phyloP scores from a whole-genome alignment of 2,888 invertebrate species.

The Bruchidius siliquastri region DNA sequence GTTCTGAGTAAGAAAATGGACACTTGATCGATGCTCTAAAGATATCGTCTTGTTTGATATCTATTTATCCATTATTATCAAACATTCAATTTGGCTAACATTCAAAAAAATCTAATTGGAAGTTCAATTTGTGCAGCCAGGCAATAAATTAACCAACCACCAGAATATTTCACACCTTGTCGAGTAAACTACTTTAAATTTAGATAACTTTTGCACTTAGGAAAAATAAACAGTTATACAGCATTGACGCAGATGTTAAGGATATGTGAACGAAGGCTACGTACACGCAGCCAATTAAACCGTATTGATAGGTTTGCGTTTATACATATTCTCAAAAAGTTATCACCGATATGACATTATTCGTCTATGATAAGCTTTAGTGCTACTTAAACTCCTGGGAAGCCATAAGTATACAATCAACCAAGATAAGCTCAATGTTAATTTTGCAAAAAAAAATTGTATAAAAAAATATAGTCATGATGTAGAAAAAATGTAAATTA shows the following conservation, averaged over 20 bases:
- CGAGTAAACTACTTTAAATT: not conserved
- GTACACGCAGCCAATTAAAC: not conserved
- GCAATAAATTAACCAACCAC: not conserved
- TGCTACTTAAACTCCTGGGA: too few species aligned
- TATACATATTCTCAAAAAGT: not conserved
- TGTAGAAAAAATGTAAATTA: too few species aligned
- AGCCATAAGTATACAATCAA: too few species aligned
- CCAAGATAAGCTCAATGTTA: too few species aligned
- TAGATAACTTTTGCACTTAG: not conserved
- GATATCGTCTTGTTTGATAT: not conserved
- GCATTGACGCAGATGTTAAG: not conserved
- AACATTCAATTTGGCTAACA: not conserved
- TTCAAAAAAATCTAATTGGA: not conserved
- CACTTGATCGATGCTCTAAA: too few species aligned
- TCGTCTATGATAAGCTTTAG: too few species aligned
- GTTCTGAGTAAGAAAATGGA: too few species aligned
- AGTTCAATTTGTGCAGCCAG: not conserved
- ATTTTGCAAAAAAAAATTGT: too few species aligned
- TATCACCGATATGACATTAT: not conserved
- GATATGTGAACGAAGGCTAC: not conserved
- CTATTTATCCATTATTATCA: too few species aligned
- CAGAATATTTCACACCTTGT: not conserved
- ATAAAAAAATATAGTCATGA: too few species aligned
- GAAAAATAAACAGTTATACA: not conserved
- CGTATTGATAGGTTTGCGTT: not conserved